Evolutionary conservation across 2,888 invertebrate genomes (phyloP).

Genomic region (Mimas tiliae): DNA sequence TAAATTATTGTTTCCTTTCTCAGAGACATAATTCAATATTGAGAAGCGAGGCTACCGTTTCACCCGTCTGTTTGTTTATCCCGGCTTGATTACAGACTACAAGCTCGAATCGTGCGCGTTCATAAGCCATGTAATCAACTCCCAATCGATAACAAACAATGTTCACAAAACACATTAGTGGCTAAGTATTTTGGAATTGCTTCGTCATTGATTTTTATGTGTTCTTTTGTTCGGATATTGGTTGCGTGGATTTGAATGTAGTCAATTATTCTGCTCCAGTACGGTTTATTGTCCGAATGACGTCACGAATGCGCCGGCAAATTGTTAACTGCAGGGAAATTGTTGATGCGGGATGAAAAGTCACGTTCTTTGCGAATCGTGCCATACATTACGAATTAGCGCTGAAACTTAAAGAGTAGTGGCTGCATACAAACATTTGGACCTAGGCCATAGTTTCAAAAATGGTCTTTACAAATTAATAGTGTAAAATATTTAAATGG

Average conservation of each 20-base stretch:
- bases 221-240: conserved; percentile 19
- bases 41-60: conserved; percentile 27
- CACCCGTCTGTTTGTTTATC: conserved; percentile 43
- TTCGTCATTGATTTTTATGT: conserved; percentile 41
- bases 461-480: neutral
- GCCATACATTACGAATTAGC: conserved; percentile 24
- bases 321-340: conserved; percentile 18
- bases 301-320: conserved; percentile 16
- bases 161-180: conserved; percentile 50
- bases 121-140: conserved; percentile 45
- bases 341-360: conserved; percentile 21
- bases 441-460: neutral
- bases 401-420: conserved; percentile 16
- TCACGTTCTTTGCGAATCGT: conserved; percentile 14
- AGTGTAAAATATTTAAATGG: neutral
- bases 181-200: conserved; percentile 44
- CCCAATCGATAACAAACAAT: conserved; percentile 50
- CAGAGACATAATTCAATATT: conserved; percentile 43
- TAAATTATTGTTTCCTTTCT: conserved; percentile 25
- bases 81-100: conserved; percentile 42
- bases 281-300: conserved; percentile 15
- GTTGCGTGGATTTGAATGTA: conserved; percentile 22
- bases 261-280: conserved; percentile 20
- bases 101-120: conserved; percentile 36
- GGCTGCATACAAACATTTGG: neutral